Evolutionary conservation across 2,888 invertebrate species (phyloP), one percentile per base, ranked within the genome.

Genomic region (Thecocarcelia acutangulata): DNA sequence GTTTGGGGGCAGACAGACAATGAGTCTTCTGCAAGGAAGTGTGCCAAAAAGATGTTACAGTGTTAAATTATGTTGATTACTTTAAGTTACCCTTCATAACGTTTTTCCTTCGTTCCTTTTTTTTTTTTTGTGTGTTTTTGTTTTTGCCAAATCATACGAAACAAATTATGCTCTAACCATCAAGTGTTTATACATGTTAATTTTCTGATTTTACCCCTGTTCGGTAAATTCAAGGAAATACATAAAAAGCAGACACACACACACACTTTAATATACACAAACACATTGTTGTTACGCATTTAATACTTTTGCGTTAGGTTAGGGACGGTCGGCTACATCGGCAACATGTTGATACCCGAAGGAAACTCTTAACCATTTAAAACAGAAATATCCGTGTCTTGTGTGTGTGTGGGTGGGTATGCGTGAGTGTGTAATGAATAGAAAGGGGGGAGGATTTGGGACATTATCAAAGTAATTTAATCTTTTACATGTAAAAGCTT

Each of bases 11-110:
- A 76, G 42, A 52, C 9, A 6, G 28, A 40, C 28, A 6, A 28
- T 28, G 33, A 8, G 33, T 50, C 24, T 40, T 50, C n/a, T n/a
- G n/a, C 17, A 52, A 28, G 24, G 40, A 79, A 79, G 73, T 79
- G 79, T 74, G 68, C 68, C 74, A 74, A 48, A 68, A 68, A 68
- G 59, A 40, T 73, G 73, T 61, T 63, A 69, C 56, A 63, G 52
- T 48, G 52, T 69, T 52, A 79, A 79, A 73, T 73, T 68, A 37
- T 61, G 58, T 44, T 58, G 64, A 78, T 72, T 61, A 44, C 59
- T 52, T 52, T 52, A 42, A 44, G 33, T 17, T 46, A 54, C 59
- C 61, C 68, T 61, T 52, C 52, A 59, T 15, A 59, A 50, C 6
- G 24, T 52, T 52, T 33, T 11, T 19, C 9, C 46, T 42, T 37